Evolutionary conservation across 2,797 vertebrate genomes (phyloP).

Genomic region (Halcyon smyrnensis): DNA sequence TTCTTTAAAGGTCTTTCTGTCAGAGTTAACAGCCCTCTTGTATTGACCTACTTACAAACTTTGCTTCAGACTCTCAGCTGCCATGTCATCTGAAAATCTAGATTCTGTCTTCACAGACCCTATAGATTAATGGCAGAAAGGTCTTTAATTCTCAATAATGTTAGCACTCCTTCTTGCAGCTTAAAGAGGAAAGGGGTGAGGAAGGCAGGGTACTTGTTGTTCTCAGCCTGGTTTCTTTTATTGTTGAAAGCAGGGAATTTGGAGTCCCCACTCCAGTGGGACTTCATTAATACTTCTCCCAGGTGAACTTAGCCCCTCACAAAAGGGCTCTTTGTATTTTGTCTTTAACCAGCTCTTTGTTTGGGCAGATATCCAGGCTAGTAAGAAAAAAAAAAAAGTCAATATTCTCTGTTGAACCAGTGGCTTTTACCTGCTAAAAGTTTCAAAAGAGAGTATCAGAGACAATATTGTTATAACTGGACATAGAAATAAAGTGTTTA

Average conservation of each 20-base stretch:
- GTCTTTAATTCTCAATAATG: conserved; percentile 6
- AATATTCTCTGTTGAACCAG: conserved; percentile 75
- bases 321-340: conserved; percentile 80
- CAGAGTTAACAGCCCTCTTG: background rate
- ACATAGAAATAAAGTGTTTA: background rate
- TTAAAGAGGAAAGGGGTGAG: conserved; percentile 36
- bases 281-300: conserved; percentile 78
- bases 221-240: conserved; percentile 40
- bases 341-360: conserved; percentile 79
- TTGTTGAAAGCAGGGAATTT: conserved; percentile 55
- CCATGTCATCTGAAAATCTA: conserved; percentile 15
- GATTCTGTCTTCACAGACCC: background rate
- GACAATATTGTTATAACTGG: background rate
- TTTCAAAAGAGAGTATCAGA: conserved; percentile 66
- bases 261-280: conserved; percentile 65
- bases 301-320: conserved; percentile 75
- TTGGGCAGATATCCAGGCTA: conserved; percentile 73
- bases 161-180: background rate
- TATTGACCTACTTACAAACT: background rate
- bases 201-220: conserved; percentile 34
- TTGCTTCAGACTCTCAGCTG: background rate
- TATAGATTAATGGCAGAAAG: conserved; percentile 14
- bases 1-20: background rate
- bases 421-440: conserved; percentile 59
- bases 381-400: conserved; percentile 74